Base-by-base conservation (phyloP, 2,888 invertebrate species). In the Drosophila seclusa region DNA sequence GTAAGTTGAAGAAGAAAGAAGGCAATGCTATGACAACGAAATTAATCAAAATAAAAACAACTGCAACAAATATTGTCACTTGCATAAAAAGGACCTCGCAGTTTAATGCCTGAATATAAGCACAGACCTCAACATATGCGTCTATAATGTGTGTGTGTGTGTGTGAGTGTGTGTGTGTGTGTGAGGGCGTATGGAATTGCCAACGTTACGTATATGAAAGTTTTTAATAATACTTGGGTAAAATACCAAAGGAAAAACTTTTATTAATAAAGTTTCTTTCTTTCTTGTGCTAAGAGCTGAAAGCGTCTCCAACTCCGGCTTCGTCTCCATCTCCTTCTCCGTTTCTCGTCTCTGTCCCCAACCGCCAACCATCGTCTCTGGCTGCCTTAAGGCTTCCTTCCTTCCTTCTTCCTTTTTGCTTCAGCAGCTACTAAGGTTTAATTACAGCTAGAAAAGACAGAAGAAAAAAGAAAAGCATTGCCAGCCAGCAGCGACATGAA, bases 241-340 rank as follows among this genome's bases (percentile, higher is more conserved):
- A 85, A 90, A 90, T 89, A 78, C 84, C 87, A 86, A 86, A 88
- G 87, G 87, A 90, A 87, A 87, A 90, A 87, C 90, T 90, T 87
- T 87, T 87, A 87, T 87, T 87, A 87, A 87, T 90, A 87, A 87
- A 87, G 90, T 90, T 87, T 87, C 89, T 72, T 90, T 84, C 84
- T 90, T 84, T 76, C 74, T 69, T 73, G 36, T 52, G 31, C 55
- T 66, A 40, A 48, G 52, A 81, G 83, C 36, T 49, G n/a, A 45
- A 54, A 53, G 57, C 42, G 32, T 60, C 68, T 55, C 48, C 45
- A 27, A 45, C 72, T 54, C 36, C 55, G 31, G 13, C 65, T 66
- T 48, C 36, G 27, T 7, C 61, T 53, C 32, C 31, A 10, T 55
- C 58, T 16, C 13, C 42, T 29, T 55, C 72, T 60, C 29, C 31